Base-by-base conservation (phyloP, 64 coral and sea anemone genomes). In the Montipora capricornis region DNA sequence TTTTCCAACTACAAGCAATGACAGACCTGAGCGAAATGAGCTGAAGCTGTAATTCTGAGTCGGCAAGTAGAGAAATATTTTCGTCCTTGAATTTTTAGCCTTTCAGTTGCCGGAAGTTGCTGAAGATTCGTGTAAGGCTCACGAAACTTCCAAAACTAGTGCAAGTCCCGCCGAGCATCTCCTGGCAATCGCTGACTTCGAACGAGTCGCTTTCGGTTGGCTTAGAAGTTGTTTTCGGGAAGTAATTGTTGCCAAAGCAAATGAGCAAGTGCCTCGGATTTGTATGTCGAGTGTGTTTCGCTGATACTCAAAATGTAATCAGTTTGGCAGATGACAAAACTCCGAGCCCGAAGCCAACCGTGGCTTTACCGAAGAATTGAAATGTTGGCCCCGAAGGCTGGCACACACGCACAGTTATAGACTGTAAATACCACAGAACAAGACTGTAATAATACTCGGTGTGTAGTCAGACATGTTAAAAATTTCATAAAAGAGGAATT, bases 391-490 rank as follows among this genome's bases (percentile, higher is more conserved):
- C 20, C 11, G 61, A 17, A 66, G 10, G 20, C 68, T 24, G 20
- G 68, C 68, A n/a, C 14, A 20, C n/a, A 71, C 20, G 68, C 68
- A 71, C 68, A 71, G 51, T 85, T 51, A 80, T 48, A 85, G 17
- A 92, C 83, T 60, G 44, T 67, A 59, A 88, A 90, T 78, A 90
- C 79, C 16, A 87, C 75, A 80, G 85, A 71, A 69, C 83, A 51
- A 87, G 94, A 90, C 83, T 92, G 93, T 95, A 95, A 95, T 79
- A 87, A 95, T 91, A 24, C 24, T 24, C 24, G 0, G 24, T 24
- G 24, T 24, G 24, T 24, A 24, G 24, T 0, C 24, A 24, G 24
- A 24, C 24, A 24, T 24, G 24, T 24, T 24, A 24, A 24, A 24
- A 24, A 24, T 22, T 91, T 80, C 66, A 37, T 84, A 95, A 84